phyloP scores from a whole-genome alignment of 2,113 vertebrate genomes.

The Macroglossus sobrinus region DNA sequence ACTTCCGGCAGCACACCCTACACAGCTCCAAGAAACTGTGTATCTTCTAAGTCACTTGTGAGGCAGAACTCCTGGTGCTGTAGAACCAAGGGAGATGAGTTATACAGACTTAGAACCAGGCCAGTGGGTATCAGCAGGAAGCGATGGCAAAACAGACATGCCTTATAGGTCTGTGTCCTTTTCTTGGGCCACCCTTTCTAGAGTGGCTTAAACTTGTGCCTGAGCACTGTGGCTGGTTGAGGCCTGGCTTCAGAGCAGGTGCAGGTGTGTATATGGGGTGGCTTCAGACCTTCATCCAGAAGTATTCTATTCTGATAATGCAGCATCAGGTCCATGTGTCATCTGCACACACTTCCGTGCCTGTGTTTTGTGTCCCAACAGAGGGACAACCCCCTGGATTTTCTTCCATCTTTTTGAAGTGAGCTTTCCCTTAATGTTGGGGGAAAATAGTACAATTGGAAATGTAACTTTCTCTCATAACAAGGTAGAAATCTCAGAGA shows the following conservation, averaged over 20 bases:
- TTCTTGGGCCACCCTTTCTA: not conserved
- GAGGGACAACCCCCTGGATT: not conserved
- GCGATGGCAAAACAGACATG: not conserved
- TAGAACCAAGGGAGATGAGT: not conserved
- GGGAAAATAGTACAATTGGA: not conserved
- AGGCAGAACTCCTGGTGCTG: not conserved
- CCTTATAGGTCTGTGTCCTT: rapidly evolving
- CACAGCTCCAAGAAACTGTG: not conserved
- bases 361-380: not conserved
- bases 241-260: not conserved
- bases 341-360: rapidly evolving
- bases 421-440: not conserved
- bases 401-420: not conserved
- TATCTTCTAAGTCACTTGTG: not conserved
- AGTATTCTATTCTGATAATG: rapidly evolving
- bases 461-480: not conserved
- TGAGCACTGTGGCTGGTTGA: not conserved
- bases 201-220: not conserved
- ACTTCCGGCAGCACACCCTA: not conserved
- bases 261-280: rapidly evolving
- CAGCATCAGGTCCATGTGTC: rapidly evolving
- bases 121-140: not conserved
- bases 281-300: not conserved
- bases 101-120: not conserved
- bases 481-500: not conserved